Evolutionary conservation across 2,797 vertebrate genomes (phyloP).

Genomic region (Myoxocephalus aenaeus): DNA sequence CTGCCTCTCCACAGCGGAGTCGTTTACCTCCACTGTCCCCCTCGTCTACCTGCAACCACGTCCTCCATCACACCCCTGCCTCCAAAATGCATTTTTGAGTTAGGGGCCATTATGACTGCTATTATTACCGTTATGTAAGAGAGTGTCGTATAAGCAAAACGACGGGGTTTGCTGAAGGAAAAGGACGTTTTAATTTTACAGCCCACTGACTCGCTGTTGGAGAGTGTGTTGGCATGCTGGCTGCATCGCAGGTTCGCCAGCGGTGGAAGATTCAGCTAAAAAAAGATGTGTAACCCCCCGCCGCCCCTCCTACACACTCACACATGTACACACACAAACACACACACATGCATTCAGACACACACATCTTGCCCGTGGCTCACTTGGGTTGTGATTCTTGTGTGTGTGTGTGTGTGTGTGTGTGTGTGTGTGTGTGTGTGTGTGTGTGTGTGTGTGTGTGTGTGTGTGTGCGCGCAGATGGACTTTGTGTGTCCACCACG

Average conservation of each 20-base stretch:
- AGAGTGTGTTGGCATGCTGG: slow-evolving; percentile 66
- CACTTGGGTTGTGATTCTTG: slow-evolving; percentile 33
- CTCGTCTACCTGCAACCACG: slow-evolving; percentile 37
- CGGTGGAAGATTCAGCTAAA: slow-evolving; percentile 50
- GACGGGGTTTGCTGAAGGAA: slow-evolving; percentile 75
- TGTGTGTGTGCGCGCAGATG: neutral
- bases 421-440: slow-evolving; percentile 13
- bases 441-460: slow-evolving; percentile 14
- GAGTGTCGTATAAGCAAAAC: slow-evolving; percentile 74
- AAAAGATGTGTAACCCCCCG: slow-evolving; percentile 40
- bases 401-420: slow-evolving; percentile 14
- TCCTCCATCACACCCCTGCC: slow-evolving; percentile 46
- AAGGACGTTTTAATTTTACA: slow-evolving; percentile 87
- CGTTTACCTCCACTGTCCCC: slow-evolving; percentile 62
- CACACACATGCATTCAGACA: slow-evolving; percentile 5
- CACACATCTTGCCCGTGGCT: slow-evolving; percentile 16
- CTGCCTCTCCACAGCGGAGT: slow-evolving; percentile 43
- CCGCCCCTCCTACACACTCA: neutral
- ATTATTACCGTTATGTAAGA: slow-evolving; percentile 78
- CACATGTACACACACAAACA: slow-evolving; percentile 5
- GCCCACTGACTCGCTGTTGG: slow-evolving; percentile 79
- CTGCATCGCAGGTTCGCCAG: slow-evolving; percentile 58
- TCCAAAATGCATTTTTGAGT: slow-evolving; percentile 71
- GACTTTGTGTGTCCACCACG: slow-evolving; percentile 44
- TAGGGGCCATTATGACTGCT: slow-evolving; percentile 72